phyloP scores from a whole-genome alignment of 1,140 invertebrate genomes.

The Diabrotica virgifera region DNA sequence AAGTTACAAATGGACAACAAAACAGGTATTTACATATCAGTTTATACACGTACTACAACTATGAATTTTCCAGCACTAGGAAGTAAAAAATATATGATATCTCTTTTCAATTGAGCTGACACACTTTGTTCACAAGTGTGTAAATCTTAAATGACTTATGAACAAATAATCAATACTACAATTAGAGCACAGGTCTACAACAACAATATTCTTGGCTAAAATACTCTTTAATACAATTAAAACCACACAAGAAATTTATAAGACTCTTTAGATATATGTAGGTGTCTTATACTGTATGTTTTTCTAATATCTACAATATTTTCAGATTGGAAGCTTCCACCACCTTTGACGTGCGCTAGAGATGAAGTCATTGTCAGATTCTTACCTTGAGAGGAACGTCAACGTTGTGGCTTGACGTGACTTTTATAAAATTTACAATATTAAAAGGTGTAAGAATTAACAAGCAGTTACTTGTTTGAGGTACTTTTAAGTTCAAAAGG shows the following conservation, averaged over 20 bases:
- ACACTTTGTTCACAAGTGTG: constrained; percentile 7
- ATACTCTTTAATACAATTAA: not conserved
- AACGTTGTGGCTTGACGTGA: too few species aligned
- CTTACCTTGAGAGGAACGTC: too few species aligned
- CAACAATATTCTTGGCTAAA: not conserved
- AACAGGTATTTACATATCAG: too few species aligned
- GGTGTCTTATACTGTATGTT: not conserved
- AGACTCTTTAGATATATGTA: not conserved
- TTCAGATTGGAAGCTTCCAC: too few species aligned
- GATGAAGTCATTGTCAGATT: too few species aligned
- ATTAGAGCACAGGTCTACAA: not conserved
- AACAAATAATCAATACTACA: constrained; percentile 9
- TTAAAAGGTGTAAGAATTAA: too few species aligned
- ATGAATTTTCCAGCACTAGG: constrained; percentile 13
- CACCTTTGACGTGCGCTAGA: too few species aligned
- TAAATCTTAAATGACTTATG: constrained; percentile 5
- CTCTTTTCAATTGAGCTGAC: constrained; percentile 8
- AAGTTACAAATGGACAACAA: not conserved
- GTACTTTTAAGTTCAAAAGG: too few species aligned
- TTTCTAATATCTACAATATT: constrained; percentile 4
- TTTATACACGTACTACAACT: not conserved
- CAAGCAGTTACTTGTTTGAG: too few species aligned
- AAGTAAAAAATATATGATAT: constrained; percentile 21
- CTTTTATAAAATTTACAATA: too few species aligned
- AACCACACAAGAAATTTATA: not conserved